Evolutionary conservation across 2,113 vertebrate species (phyloP).

Genomic region (Oreotrochilus melanogaster): DNA sequence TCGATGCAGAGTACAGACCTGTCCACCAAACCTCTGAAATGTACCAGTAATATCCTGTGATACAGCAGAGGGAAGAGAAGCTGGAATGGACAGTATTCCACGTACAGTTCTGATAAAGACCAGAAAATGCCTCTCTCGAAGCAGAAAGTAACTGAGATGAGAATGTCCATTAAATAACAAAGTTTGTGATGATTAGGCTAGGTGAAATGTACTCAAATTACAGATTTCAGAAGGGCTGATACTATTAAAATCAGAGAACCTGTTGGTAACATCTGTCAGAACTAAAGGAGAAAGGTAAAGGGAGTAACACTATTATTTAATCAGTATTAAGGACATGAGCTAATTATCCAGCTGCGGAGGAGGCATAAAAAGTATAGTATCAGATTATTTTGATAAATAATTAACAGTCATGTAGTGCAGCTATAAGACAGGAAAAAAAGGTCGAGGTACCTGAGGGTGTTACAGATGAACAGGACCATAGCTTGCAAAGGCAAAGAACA

Average conservation of each 20-base stretch:
- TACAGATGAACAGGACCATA: not conserved
- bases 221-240: not conserved
- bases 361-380: not conserved
- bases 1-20: not conserved
- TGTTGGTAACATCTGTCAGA: not conserved
- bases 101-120: accelerated
- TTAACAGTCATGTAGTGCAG: not conserved
- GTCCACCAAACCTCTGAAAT: not conserved
- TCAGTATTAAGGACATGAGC: not conserved
- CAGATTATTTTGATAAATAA: not conserved
- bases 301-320: not conserved
- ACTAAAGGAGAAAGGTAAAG: not conserved
- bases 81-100: not conserved
- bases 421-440: not conserved
- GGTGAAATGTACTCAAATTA: not conserved
- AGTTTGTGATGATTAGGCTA: not conserved
- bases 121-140: not conserved
- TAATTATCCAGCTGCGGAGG: not conserved
- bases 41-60: not conserved
- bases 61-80: not conserved
- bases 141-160: not conserved
- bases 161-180: not conserved
- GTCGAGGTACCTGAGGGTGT: not conserved
- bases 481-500: not conserved
- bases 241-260: not conserved